A percentile compares a stretch with the other conserved stretches of the same genome.
Conservation (phyloP, 1,140 invertebrate genomes). For the Heliconius eleuchia region DNA sequence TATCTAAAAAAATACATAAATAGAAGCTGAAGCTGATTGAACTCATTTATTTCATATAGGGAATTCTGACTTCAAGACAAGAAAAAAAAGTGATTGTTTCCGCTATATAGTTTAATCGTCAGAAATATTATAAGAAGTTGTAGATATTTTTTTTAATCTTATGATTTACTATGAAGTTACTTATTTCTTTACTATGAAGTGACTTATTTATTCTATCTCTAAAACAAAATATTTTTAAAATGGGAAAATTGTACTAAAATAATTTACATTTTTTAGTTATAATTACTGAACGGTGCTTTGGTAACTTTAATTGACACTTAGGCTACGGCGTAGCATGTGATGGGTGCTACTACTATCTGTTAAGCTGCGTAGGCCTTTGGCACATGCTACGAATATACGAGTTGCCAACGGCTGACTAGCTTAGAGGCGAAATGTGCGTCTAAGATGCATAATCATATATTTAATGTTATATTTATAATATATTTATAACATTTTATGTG, state of each 20-base stretch:
- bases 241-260: neutral
- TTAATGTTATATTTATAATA: neutral
- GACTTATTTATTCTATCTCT: too few relatives aligned
- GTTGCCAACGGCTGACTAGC: conserved; percentile 66
- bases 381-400: conserved; percentile 65
- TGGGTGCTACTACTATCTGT: conserved; percentile 47
- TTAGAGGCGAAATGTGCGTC: conserved; percentile 20
- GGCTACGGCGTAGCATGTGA: conserved; percentile 58
- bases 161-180: too few relatives aligned
- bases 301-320: conserved; percentile 9
- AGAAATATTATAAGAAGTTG: too few relatives aligned
- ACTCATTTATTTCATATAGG: neutral
- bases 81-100: neutral
- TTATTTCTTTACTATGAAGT: too few relatives aligned
- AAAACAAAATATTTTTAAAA: neutral
- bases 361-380: conserved; percentile 70
- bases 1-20: too few relatives aligned
- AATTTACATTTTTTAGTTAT: neutral
- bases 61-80: too few relatives aligned
- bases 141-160: too few relatives aligned
- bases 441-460: neutral
- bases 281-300: neutral
- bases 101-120: neutral
- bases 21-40: too few relatives aligned
- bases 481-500: neutral